A percentile compares a stretch with the other conserved stretches of the same genome.
Evolutionary conservation across 2,888 invertebrate genomes (phyloP).

Genomic region (Yponomeuta evonymella): DNA sequence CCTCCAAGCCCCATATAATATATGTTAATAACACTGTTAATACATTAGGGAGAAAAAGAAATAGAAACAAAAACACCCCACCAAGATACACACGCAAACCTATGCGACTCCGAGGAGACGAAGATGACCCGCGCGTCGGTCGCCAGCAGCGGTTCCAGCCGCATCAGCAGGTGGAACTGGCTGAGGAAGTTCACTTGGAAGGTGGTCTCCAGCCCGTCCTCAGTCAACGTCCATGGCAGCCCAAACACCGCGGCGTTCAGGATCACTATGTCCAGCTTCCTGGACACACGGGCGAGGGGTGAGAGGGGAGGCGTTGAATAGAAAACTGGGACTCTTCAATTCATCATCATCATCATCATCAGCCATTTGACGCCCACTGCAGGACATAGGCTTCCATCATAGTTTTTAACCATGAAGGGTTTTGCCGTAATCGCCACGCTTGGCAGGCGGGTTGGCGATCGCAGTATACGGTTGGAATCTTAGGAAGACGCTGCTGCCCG

Average conservation of each 20-base stretch:
- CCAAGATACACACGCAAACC: slow-evolving; percentile 57
- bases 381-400: no score
- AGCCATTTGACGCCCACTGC: no score
- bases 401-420: no score
- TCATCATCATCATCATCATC: no score
- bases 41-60: background rate
- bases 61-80: background rate
- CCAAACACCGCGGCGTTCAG: slow-evolving; percentile 90
- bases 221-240: slow-evolving; percentile 81
- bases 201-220: slow-evolving; percentile 85
- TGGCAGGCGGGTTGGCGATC: no score
- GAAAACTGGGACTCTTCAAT: no score
- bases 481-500: no score
- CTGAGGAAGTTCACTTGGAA: slow-evolving; percentile 93
- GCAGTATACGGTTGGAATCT: no score
- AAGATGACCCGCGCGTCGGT: slow-evolving; percentile 85
- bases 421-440: no score
- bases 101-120: slow-evolving; percentile 92
- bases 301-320: background rate
- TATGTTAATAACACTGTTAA: no score
- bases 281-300: slow-evolving; percentile 35
- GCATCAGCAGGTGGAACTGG: slow-evolving; percentile 85
- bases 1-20: no score
- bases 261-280: slow-evolving; percentile 83
- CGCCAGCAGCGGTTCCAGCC: slow-evolving; percentile 81